Percentiles rank a stretch among this genome's conserved stretches.
These are phyloP conservation scores for Epirrita christyi DNA, from an alignment of 2,888 invertebrate species.

Conservation along the genomic window DNA sequence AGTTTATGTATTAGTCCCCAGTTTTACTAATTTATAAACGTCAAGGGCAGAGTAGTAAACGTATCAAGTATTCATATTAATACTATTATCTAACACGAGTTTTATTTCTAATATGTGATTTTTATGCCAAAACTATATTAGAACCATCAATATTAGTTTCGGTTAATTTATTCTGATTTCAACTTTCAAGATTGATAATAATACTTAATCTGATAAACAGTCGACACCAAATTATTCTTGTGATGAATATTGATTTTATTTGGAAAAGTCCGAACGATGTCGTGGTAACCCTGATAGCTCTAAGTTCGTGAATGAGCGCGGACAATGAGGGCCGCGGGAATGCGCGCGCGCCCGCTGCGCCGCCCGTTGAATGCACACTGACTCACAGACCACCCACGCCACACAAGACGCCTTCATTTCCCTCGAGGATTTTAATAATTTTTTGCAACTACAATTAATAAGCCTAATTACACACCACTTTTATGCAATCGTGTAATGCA, in stretches of 20 bases:
- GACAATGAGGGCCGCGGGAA: constrained; percentile 54
- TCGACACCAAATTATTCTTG: not conserved
- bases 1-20: not conserved
- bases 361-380: constrained; percentile 35
- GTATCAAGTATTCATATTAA: not conserved
- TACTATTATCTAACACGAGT: too few relatives aligned
- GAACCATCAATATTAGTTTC: not conserved
- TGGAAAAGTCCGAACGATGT: not conserved
- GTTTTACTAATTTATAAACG: not conserved
- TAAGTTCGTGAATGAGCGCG: constrained; percentile 62
- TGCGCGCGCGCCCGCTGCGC: constrained; percentile 36
- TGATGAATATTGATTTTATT: too few relatives aligned
- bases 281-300: constrained; percentile 25
- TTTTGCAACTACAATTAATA: constrained; percentile 11
- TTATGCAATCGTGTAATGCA: too few relatives aligned
- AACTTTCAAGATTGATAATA: too few relatives aligned
- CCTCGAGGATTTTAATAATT: constrained; percentile 25
- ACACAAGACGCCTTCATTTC: constrained; percentile 32
- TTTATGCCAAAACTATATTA: not conserved
- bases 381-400: constrained; percentile 53
- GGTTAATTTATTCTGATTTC: not conserved
- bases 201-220: too few relatives aligned
- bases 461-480: too few relatives aligned
- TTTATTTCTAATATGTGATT: not conserved
- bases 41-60: not conserved